Conservation (phyloP, 1,140 invertebrate species). For the Euwallacea fornicatus region DNA sequence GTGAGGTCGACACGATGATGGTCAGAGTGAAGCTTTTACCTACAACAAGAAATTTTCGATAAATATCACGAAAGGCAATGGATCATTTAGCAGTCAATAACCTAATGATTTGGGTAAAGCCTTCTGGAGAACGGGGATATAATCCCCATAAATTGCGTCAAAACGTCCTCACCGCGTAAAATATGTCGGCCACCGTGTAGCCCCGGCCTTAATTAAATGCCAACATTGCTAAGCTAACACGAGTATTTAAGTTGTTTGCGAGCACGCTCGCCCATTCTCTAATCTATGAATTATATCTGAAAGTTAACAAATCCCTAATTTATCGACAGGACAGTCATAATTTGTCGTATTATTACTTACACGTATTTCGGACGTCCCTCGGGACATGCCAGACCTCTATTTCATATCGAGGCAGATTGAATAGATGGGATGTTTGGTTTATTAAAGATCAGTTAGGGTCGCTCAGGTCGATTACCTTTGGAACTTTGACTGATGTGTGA, state of each 20-base stretch:
- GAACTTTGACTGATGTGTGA: too few relatives aligned
- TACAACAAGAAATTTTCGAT: conserved; percentile 54
- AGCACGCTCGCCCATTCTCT: conserved; percentile 42
- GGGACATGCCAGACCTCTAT: conserved; percentile 1
- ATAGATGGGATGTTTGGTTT: background rate
- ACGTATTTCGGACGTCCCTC: background rate
- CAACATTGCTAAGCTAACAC: conserved; percentile 46
- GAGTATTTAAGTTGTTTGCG: conserved; percentile 50
- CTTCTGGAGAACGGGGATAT: conserved; percentile 4
- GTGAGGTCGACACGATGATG: conserved; percentile 89
- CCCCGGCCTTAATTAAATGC: conserved; percentile 45
- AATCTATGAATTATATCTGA: conserved; percentile 51
- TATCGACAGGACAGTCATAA: conserved; percentile 44
- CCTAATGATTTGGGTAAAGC: conserved; percentile 12
- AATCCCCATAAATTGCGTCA: conserved; percentile 28
- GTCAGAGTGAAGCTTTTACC: conserved; percentile 97
- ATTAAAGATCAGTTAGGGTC: background rate
- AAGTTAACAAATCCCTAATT: conserved; percentile 49
- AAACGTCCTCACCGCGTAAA: conserved; percentile 29
- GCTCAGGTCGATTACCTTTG: too few relatives aligned
- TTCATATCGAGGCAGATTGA: background rate
- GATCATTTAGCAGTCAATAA: conserved; percentile 12
- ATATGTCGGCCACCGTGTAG: conserved; percentile 25
- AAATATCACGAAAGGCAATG: background rate
- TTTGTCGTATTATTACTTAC: conserved; percentile 18